A percentile compares a stretch with the other conserved stretches of the same genome.
These are phyloP conservation scores for Simalia tracyae DNA, from an alignment of 2,797 vertebrate species.

Conservation along the genomic window DNA sequence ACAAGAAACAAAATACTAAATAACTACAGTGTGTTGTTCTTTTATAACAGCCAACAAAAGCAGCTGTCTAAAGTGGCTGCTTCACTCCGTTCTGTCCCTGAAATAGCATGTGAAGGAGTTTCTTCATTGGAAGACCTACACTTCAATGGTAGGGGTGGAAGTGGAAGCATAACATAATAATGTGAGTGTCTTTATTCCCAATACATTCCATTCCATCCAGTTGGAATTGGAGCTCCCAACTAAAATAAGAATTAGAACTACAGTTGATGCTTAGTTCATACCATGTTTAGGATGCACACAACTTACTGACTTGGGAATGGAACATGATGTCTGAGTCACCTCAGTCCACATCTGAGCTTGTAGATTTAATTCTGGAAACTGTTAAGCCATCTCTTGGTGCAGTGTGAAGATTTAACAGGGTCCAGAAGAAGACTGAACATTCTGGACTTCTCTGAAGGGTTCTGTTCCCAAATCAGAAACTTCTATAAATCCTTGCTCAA, in stretches of 20 bases:
- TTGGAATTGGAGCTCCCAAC: not conserved
- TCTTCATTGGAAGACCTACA: constrained; percentile 37
- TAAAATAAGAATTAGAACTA: constrained; percentile 19
- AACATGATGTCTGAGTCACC: not conserved
- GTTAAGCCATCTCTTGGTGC: not conserved
- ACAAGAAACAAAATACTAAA: not conserved
- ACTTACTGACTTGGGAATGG: not conserved
- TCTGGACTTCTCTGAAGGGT: not conserved
- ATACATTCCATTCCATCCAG: constrained; percentile 6
- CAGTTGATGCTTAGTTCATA: not conserved
- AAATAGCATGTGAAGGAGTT: constrained; percentile 47
- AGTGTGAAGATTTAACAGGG: not conserved
- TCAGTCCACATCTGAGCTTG: not conserved
- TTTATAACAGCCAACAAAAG: not conserved
- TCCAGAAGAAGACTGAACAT: not conserved
- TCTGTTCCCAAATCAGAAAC: not conserved
- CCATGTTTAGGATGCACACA: not conserved
- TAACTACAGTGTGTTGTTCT: not conserved
- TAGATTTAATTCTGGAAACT: not conserved
- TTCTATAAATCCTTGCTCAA: not conserved
- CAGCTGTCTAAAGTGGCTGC: not conserved
- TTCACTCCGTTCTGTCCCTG: constrained; percentile 8
- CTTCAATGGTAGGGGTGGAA: constrained; percentile 33
- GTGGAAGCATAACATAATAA: constrained; percentile 30
- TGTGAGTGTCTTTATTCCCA: not conserved